Conservation (phyloP, 2,113 vertebrate species). For the Coregonus clupeaformis region DNA sequence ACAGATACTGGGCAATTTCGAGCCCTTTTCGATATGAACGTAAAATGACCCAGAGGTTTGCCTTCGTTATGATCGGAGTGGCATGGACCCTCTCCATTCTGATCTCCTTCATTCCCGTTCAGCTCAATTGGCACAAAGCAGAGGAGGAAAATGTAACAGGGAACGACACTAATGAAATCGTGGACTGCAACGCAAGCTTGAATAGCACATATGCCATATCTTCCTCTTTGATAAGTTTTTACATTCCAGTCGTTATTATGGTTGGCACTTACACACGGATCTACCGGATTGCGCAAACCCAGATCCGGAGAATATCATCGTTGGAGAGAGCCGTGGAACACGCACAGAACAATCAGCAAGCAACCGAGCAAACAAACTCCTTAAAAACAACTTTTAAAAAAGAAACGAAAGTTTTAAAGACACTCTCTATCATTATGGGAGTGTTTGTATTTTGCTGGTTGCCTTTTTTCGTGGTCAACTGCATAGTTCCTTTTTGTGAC, state of each 20-base stretch:
- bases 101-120: conserved; percentile 5
- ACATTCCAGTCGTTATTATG: conserved; percentile 4
- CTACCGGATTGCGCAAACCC: conserved; percentile 4
- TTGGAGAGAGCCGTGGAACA: conserved; percentile 10
- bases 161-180: neutral
- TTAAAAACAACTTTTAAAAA: conserved; percentile 6
- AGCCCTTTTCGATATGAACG: conserved; percentile 7
- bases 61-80: conserved; percentile 8
- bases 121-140: conserved; percentile 5
- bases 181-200: conserved; percentile 1
- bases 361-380: neutral
- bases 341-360: neutral
- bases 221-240: conserved; percentile 3
- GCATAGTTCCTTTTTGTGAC: conserved; percentile 6
- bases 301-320: conserved; percentile 1
- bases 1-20: conserved; percentile 12
- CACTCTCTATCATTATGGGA: conserved; percentile 6
- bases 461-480: conserved; percentile 2
- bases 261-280: neutral
- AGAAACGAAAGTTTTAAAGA: conserved; percentile 11
- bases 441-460: conserved; percentile 9
- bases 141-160: neutral
- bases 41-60: conserved; percentile 8
- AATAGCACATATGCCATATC: conserved; percentile 11
- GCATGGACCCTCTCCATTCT: conserved; percentile 3